phyloP scores from a whole-genome alignment of 2,113 vertebrate genomes.

The Psophia crepitans region DNA sequence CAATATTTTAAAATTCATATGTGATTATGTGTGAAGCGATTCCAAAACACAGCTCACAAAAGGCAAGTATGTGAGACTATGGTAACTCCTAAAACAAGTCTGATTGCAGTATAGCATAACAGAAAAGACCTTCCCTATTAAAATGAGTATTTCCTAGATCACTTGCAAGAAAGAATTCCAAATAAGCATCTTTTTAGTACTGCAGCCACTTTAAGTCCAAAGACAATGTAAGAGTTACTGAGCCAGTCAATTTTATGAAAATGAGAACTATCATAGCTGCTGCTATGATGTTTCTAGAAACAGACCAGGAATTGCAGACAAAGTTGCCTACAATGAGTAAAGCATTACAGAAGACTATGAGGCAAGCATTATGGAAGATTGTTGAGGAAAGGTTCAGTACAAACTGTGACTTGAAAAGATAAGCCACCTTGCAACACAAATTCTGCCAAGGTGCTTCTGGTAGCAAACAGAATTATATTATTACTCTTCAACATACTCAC shows the following conservation, averaged over 20 bases:
- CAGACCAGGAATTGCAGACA: not conserved
- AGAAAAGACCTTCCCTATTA: not conserved
- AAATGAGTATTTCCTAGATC: not conserved
- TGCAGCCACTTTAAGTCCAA: not conserved
- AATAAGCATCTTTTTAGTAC: not conserved
- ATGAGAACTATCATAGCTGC: not conserved
- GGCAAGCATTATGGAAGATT: not conserved
- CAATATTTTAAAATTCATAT: not conserved
- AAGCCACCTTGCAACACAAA: not conserved
- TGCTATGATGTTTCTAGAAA: not conserved
- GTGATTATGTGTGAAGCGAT: not conserved
- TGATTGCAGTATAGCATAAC: not conserved
- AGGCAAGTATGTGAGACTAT: not conserved
- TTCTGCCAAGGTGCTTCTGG: not conserved
- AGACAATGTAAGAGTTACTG: not conserved
- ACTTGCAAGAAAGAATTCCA: not conserved
- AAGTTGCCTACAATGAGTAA: not conserved
- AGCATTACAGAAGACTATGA: not conserved
- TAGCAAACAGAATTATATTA: not conserved
- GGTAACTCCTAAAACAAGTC: not conserved
- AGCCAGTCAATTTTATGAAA: not conserved
- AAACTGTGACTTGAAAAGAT: not conserved
- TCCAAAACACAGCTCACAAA: not conserved
- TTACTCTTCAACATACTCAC: not conserved
- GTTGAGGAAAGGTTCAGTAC: not conserved